Base-by-base conservation (phyloP, 2,888 invertebrate genomes). In the Alentia gelatinosa region DNA sequence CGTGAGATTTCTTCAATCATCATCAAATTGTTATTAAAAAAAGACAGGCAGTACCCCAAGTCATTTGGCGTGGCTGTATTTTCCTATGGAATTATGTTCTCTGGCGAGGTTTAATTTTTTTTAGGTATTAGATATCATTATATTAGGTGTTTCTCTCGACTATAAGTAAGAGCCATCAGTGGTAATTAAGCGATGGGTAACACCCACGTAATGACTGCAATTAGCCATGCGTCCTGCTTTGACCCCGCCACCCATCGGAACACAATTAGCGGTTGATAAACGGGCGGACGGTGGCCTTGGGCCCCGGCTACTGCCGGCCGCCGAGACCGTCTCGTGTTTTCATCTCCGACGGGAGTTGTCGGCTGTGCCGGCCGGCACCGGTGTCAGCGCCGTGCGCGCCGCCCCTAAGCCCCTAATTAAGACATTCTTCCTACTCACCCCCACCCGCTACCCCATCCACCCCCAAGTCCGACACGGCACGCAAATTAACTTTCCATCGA, bases 401-500 rank as follows among this genome's bases (percentile, higher is more conserved):
- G 47, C 33, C 30, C 42, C 47, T 86, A 86, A 86, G 86, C 86
- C 86, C 86, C 86, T 86, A 86, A 86, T 86, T 86, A 86, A 86
- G 86, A 86, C 86, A 86, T 50, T 50, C 86, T 35, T 86, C 42
- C 47, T 19, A 47, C 47, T 30, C 35, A n/a, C 47, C 42, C 15
- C 30, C 47, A 5, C 86, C 5, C 5, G 47, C 47, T 15, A 12
- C 26, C 47, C 86, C 47, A 47, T 47, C 26, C 47, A 26, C 42
- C 50, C 86, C 15, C 37, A 15, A 23, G 1, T n/a, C 26, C 47
- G 15, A 86, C 86, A 86, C 86, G 86, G 47, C 50, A 30, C 86
- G 50, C 86, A 86, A 86, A 86, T 86, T 86, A 86, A 86, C 86
- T 86, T 86, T 86, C 86, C 86, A 86, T 86, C 86, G 86, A 86